Conservation (phyloP, 2,113 vertebrate species). For the Cyphomyrus discorhynchus region DNA sequence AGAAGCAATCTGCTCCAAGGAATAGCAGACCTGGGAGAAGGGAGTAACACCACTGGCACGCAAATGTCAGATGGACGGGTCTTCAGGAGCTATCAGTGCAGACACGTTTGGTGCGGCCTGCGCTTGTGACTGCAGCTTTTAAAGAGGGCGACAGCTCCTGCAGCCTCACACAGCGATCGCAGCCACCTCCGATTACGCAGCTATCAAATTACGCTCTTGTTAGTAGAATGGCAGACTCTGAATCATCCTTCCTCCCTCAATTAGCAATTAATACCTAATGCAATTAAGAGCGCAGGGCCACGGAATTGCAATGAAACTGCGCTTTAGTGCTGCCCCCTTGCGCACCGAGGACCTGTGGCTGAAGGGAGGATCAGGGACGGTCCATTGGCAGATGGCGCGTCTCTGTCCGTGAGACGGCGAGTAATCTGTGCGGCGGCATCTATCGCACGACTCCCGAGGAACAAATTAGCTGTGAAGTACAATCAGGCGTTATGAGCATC, state of each 20-base stretch:
- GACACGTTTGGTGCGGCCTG: neutral
- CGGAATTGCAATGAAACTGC: neutral
- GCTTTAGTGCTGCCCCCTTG: neutral
- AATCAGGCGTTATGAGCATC: neutral
- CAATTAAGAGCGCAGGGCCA: neutral
- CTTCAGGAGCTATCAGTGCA: neutral
- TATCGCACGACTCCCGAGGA: neutral
- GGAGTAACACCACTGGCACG: neutral
- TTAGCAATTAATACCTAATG: neutral
- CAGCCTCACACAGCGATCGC: neutral
- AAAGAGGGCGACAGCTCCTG: neutral
- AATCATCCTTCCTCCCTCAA: neutral
- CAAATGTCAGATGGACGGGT: neutral
- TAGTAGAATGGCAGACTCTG: neutral
- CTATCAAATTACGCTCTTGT: neutral
- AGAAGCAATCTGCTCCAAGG: neutral
- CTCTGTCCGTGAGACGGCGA: neutral
- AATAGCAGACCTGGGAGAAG: neutral
- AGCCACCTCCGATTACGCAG: neutral
- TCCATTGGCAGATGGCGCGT: neutral
- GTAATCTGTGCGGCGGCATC: neutral
- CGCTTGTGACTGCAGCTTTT: neutral
- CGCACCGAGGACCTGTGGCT: neutral
- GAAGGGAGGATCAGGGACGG: neutral
- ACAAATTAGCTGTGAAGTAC: slow-evolving; percentile 20